A percentile compares a stretch with the other conserved stretches of the same genome.
Evolutionary conservation across 2,888 invertebrate genomes (phyloP).

Genomic region (Apomyelois bistriatella): DNA sequence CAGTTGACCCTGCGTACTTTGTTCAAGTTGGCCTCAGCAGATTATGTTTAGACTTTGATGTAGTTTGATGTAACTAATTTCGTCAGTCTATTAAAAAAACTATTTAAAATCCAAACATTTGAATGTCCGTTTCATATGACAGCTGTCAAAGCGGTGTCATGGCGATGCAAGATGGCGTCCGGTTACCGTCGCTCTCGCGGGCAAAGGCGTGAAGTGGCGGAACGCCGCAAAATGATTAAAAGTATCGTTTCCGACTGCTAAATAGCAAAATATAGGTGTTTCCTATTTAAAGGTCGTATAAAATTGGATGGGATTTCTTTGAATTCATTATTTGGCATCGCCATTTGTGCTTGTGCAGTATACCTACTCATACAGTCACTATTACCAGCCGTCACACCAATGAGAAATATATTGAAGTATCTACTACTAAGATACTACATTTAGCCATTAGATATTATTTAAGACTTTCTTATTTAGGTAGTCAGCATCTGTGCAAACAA

Average conservation of each 20-base stretch:
- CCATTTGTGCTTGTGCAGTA: no score
- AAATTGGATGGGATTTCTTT: background rate
- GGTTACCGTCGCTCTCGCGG: slow-evolving; percentile 68
- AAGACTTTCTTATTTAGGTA: no score
- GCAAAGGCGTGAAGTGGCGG: slow-evolving; percentile 49
- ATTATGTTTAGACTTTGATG: background rate
- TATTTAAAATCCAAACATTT: slow-evolving; percentile 55
- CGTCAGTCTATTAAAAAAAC: slow-evolving; percentile 16
- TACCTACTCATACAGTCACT: no score
- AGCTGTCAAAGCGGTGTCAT: slow-evolving; percentile 76
- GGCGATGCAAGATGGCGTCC: slow-evolving; percentile 70
- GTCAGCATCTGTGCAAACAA: no score
- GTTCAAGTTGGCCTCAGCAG: no score
- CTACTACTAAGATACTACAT: no score
- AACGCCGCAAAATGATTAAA: slow-evolving; percentile 55
- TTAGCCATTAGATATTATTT: no score
- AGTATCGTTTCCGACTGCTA: slow-evolving; percentile 67
- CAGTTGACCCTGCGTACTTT: no score
- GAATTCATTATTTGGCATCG: no score
- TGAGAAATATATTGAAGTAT: no score
- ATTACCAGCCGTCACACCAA: no score
- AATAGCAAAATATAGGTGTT: slow-evolving; percentile 42
- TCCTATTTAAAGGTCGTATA: background rate
- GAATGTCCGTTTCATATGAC: slow-evolving; percentile 70
- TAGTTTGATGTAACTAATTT: background rate